Evolutionary conservation across 2,113 vertebrate species (phyloP).

Genomic region (Corvus hawaiiensis): DNA sequence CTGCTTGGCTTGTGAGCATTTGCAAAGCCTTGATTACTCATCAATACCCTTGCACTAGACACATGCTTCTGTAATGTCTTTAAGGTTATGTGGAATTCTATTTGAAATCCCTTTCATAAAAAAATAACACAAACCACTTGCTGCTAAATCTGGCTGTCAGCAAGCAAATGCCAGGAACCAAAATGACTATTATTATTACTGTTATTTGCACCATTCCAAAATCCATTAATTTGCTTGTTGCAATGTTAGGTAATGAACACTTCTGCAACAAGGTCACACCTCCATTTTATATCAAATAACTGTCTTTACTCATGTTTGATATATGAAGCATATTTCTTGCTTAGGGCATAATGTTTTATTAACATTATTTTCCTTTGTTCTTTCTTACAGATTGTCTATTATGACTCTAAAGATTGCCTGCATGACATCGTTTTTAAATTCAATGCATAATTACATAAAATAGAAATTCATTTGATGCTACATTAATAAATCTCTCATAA

Average conservation of each 20-base stretch:
- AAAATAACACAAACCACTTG: slow-evolving; percentile 15
- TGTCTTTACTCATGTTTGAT: slow-evolving; percentile 54
- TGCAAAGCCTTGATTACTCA: background rate
- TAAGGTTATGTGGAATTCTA: slow-evolving; percentile 34
- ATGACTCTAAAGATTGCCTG: slow-evolving; percentile 41
- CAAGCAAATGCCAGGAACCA: slow-evolving; percentile 44
- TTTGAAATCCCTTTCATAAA: slow-evolving; percentile 45
- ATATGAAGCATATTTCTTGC: slow-evolving; percentile 56
- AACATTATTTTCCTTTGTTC: slow-evolving; percentile 69
- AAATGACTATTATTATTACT: slow-evolving; percentile 36
- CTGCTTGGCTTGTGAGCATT: background rate
- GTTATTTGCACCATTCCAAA: slow-evolving; percentile 40
- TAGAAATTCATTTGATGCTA: slow-evolving; percentile 42
- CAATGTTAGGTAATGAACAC: slow-evolving; percentile 35
- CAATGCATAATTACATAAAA: slow-evolving; percentile 57
- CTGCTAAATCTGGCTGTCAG: slow-evolving; percentile 48
- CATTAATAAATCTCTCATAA: slow-evolving; percentile 35
- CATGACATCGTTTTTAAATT: slow-evolving; percentile 32
- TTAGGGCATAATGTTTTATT: slow-evolving; percentile 68
- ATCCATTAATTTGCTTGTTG: slow-evolving; percentile 60
- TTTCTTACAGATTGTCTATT: slow-evolving; percentile 46
- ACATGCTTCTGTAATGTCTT: background rate
- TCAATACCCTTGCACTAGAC: background rate
- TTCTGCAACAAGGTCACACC: slow-evolving; percentile 62
- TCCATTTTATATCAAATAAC: slow-evolving; percentile 44